Evolutionary conservation across 2,797 vertebrate species (phyloP), one percentile per base, ranked within the genome.

Genomic region (Odontamblyopus lacepedii): DNA sequence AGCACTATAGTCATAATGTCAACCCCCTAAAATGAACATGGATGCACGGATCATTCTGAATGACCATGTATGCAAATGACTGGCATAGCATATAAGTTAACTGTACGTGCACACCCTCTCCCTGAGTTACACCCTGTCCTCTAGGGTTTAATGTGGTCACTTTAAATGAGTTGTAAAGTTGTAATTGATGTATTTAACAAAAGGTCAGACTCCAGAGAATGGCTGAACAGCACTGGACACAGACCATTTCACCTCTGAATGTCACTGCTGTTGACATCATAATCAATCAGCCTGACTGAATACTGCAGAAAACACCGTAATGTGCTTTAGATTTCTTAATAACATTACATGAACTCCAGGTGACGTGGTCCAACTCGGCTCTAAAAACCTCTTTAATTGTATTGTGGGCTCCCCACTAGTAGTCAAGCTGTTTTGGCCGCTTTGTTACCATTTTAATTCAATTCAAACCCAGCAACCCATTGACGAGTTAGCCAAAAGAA

Each of bases 191-290:
- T 75, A 72, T 69, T 78, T 82, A 73, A 85, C 78, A 81, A 82
- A 82, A 89, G 85, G 90, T 91, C 87, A 79, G 65, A 71, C 78
- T 78, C 84, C 89, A 87, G 88, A 86, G 85, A 86, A 89, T 75
- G 78, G 60, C 79, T 76, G 80, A 78, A 82, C 77, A 74, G 78
- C 78, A 78, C 67, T 67, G 83, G 66, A 78, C 83, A 83, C 88
- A 83, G 75, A 74, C 62, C 5, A 63, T 73, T 81, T 88, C 82
- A 90, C 83, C 85, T 89, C 70, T 61, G 73, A 80, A 78, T 70
- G 81, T 84, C 82, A 84, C 67, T 63, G 50, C 72, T 67, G 72
- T 73, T 86, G 84, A 87, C 79, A 66, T 66, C 84, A 69, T 74
- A 74, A 92, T 92, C 85, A 78, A 83, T 92, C 84, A 87, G 60